Conservation (phyloP, 2,113 vertebrate genomes). For the Periophthalmodon schlosseri region DNA sequence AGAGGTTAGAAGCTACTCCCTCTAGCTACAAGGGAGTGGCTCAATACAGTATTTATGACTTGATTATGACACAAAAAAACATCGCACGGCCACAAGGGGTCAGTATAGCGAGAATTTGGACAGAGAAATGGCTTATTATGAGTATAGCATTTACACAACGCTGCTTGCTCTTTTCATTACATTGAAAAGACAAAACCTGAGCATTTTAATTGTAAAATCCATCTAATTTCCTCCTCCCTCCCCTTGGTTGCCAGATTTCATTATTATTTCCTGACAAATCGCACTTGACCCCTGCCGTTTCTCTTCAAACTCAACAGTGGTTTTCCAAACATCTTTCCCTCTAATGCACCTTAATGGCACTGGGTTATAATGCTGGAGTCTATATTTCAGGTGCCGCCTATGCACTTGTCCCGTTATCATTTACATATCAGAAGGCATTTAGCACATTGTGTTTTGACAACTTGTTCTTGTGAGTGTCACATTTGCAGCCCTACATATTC, state of each 20-base stretch:
- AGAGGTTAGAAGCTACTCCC: too few relatives aligned
- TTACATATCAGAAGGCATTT: background rate
- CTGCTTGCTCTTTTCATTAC: background rate
- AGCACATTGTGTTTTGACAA: conserved; percentile 11
- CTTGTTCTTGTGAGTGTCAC: conserved; percentile 7
- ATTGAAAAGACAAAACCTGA: background rate
- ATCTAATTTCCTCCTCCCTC: background rate
- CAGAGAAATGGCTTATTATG: too few relatives aligned
- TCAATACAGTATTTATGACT: too few relatives aligned
- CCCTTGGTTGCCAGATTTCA: background rate
- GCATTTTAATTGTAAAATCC: background rate
- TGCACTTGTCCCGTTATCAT: background rate
- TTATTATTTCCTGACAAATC: background rate
- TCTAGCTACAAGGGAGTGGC: too few relatives aligned
- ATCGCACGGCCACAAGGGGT: too few relatives aligned
- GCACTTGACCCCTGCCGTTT: background rate
- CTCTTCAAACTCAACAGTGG: background rate
- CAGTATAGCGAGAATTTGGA: too few relatives aligned
- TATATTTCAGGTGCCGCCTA: background rate
- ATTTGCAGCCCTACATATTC: conserved; percentile 15
- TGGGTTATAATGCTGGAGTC: background rate
- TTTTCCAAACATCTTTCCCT: background rate
- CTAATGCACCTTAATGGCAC: conserved; percentile 1
- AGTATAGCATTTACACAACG: background rate
- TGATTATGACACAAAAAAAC: too few relatives aligned